These are phyloP conservation scores for Glaucomys volans DNA, from an alignment of 2,113 vertebrate species.

Conservation along the genomic window DNA sequence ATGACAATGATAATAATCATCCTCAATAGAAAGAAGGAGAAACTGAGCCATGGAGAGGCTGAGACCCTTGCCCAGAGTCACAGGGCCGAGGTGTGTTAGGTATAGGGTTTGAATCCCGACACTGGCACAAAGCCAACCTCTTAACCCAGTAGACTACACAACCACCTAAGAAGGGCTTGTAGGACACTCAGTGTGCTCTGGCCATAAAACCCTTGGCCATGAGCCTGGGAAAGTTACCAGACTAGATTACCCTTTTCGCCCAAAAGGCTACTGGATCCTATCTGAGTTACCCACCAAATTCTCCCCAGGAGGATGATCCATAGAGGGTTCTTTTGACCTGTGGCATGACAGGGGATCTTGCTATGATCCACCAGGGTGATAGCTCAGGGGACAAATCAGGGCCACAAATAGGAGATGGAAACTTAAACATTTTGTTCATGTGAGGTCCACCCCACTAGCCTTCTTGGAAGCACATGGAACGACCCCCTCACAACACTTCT, in stretches of 20 bases:
- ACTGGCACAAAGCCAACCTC: neutral
- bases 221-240: neutral
- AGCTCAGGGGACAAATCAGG: too few relatives aligned
- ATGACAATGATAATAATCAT: neutral
- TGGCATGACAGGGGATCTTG: neutral
- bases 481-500: neutral
- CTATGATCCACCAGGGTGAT: neutral
- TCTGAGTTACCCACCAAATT: neutral
- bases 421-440: neutral
- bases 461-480: neutral
- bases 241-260: neutral
- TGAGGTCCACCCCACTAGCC: neutral
- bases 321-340: neutral
- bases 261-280: accelerated
- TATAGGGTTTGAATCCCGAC: neutral
- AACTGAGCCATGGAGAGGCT: neutral
- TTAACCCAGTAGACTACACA: neutral
- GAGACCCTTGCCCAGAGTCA: neutral
- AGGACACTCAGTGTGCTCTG: neutral
- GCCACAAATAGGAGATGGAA: neutral
- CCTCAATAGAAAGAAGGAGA: neutral
- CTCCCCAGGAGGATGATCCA: neutral
- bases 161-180: neutral
- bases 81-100: neutral
- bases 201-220: neutral